A percentile compares a stretch with the other conserved stretches of the same genome.
Conservation (phyloP, 2,797 vertebrate species). For the Holocentrus rufus region DNA sequence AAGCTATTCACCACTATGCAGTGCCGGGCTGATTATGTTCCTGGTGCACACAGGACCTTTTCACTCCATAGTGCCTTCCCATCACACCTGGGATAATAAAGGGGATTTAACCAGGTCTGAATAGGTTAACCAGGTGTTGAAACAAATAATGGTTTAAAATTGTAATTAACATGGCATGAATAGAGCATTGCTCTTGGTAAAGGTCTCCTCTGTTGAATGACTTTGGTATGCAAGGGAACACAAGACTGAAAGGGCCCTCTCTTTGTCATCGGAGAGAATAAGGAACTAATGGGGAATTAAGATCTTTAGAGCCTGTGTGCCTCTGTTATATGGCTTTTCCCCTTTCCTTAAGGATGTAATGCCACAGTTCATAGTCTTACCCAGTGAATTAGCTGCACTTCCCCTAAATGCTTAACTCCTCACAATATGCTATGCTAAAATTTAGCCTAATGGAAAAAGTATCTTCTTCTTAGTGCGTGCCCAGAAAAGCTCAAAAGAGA, state of each 20-base stretch:
- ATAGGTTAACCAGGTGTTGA: conserved; percentile 91
- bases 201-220: conserved; percentile 86
- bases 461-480: conserved; percentile 23
- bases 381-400: conserved; percentile 77
- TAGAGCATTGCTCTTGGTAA: conserved; percentile 84
- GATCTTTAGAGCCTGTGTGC: conserved; percentile 80
- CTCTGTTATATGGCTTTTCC: conserved; percentile 80
- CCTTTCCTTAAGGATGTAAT: conserved; percentile 79
- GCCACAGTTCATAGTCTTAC: conserved; percentile 78
- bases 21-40: conserved; percentile 96
- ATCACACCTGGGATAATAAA: conserved; percentile 89
- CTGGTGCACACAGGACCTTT: conserved; percentile 88
- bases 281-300: conserved; percentile 86
- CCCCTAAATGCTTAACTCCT: conserved; percentile 68
- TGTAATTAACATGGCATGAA: conserved; percentile 88
- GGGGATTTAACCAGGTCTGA: conserved; percentile 88
- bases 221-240: conserved; percentile 85
- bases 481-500: conserved; percentile 34
- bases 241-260: conserved; percentile 79
- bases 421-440: conserved; percentile 62
- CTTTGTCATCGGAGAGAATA: conserved; percentile 82
- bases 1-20: conserved; percentile 89
- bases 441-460: conserved; percentile 62
- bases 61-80: conserved; percentile 87
- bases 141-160: conserved; percentile 91